Evolutionary conservation across 1,140 invertebrate species (phyloP), one percentile per base, ranked within the genome.

Genomic region (Rhynchophorus ferrugineus): DNA sequence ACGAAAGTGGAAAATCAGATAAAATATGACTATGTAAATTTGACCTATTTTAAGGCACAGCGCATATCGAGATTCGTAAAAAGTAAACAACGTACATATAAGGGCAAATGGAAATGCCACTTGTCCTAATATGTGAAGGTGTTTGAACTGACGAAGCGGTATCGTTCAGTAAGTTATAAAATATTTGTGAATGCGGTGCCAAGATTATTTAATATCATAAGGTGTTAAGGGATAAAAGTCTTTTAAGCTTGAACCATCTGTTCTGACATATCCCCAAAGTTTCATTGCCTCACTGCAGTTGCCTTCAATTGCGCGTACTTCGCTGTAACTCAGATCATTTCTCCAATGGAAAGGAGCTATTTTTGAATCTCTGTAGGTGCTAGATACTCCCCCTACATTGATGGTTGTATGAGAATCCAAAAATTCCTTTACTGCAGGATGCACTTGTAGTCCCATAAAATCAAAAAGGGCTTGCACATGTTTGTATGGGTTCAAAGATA

Each of bases 311-410:
- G 56, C 57, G n/a, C 78, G 74, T 17, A 88, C 81, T 66, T 85
- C 82, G 7, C 79, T 75, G 44, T 76, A 81, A 49, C 80, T 77
- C 21, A 91, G 73, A 60, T 89, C 84, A 36, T 75, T 78, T 55
- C 81, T 82, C 89, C 89, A 92, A 64, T 87, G 85, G 66, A 89
- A 91, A 49, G 89, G 87, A 44, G 87, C 83, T 17, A 77, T 79
- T 65, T 85, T 85, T 3, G 88, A 89, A 66, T 91, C 82, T 16
- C 88, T 75, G 66, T 83, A 88, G 3, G 88, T 92, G 60, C 87
- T 89, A 24, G 85, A 89, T 9, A 89, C 84, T 13, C 85, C 87
- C 9, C 84, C 87, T 3, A 81, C 78, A 58, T 91, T 80, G 34
- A 78, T 74, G 63, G 83, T 86, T 1, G 88, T 91, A 64, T 92